phyloP scores from a whole-genome alignment of 2,113 vertebrate species.

The Epinephelus moara region DNA sequence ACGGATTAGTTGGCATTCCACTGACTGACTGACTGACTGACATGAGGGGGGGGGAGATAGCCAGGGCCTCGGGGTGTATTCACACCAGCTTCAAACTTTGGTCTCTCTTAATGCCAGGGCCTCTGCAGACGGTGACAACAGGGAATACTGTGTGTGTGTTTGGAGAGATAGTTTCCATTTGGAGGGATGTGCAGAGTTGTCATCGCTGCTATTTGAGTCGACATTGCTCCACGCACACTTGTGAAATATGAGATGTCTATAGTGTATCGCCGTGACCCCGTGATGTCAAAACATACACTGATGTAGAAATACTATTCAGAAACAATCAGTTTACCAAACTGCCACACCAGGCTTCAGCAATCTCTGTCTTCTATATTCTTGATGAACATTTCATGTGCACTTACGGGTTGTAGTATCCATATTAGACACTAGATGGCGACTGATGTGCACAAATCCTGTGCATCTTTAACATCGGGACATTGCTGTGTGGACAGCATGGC shows the following conservation, averaged over 20 bases:
- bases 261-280: background rate
- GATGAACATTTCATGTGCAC: background rate
- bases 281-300: conserved; percentile 1
- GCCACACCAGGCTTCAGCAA: background rate
- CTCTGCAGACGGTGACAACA: background rate
- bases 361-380: background rate
- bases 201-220: conserved; percentile 26
- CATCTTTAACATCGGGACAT: background rate
- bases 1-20: conserved; percentile 73
- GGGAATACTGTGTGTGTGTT: conserved; percentile 8
- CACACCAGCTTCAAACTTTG: conserved; percentile 1
- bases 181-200: conserved; percentile 20
- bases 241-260: conserved; percentile 11
- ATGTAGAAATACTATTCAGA: conserved; percentile 12
- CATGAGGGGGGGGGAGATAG: conserved; percentile 37
- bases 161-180: conserved; percentile 31
- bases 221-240: background rate
- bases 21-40: conserved; percentile 68
- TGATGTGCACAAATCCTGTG: background rate
- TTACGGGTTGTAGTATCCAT: conserved; percentile 16
- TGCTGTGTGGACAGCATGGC: background rate
- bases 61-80: conserved; percentile 6
- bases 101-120: background rate
- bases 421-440: conserved; percentile 50
- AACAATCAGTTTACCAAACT: background rate